Percentiles rank a stretch among this genome's conserved stretches.
phyloP scores from a whole-genome alignment of 2,797 vertebrate genomes.

The Brachymystax lenok region DNA sequence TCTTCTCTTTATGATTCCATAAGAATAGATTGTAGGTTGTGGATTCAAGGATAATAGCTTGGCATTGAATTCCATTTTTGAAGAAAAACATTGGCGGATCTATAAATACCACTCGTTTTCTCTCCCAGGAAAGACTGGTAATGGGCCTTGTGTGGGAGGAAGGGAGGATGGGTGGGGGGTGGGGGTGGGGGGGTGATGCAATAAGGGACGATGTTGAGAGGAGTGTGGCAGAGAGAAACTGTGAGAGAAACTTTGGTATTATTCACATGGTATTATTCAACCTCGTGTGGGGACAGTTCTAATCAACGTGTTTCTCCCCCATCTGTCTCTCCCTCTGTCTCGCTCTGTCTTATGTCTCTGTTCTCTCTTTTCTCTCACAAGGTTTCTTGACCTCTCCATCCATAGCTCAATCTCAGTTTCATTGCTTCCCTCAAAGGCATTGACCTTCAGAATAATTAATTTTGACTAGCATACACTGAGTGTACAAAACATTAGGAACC shows the following conservation, averaged over 20 bases:
- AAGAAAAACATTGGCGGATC: constrained; percentile 45
- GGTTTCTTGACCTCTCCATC: not conserved
- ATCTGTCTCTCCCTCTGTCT: constrained; percentile 26
- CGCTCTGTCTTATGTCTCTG: constrained; percentile 6
- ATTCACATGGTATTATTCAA: constrained; percentile 40
- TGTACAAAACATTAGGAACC: too few relatives aligned
- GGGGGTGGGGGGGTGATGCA: constrained; percentile 25
- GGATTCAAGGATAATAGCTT: constrained; percentile 40
- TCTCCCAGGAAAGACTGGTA: constrained; percentile 42
- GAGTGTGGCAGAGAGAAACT: not conserved
- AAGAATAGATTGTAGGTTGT: constrained; percentile 47
- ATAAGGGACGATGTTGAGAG: constrained; percentile 13
- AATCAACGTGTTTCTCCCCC: constrained; percentile 23
- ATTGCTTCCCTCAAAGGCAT: not conserved
- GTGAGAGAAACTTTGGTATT: constrained; percentile 22
- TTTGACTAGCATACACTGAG: not conserved
- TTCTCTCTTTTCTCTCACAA: not conserved
- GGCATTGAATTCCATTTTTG: constrained; percentile 41
- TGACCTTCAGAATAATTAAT: constrained; percentile 1
- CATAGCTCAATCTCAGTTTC: not conserved
- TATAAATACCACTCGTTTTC: constrained; percentile 54
- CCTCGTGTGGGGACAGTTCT: constrained; percentile 35
- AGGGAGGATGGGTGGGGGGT: constrained; percentile 39
- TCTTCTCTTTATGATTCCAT: constrained; percentile 39
- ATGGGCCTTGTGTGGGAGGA: constrained; percentile 54